These are phyloP conservation scores for Amblyraja radiata DNA, from an alignment of 2,797 vertebrate species.

Conservation along the genomic window DNA sequence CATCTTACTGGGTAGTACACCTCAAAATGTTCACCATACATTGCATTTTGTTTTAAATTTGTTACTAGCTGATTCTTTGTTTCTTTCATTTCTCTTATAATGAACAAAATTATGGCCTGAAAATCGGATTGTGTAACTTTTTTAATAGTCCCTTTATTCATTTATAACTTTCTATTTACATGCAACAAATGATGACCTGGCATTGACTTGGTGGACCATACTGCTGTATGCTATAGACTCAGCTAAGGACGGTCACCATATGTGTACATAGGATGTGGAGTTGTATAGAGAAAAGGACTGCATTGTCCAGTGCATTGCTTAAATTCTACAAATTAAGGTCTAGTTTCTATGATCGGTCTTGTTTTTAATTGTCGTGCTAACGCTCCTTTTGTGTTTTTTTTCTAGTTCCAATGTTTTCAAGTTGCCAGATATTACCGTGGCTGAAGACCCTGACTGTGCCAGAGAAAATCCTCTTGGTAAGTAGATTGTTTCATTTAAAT, in stretches of 20 bases:
- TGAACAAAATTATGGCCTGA: neutral
- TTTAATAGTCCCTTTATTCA: neutral
- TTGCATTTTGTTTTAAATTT: too few relatives aligned
- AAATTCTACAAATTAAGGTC: neutral
- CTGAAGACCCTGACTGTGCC: conserved; percentile 48
- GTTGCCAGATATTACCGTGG: conserved; percentile 58
- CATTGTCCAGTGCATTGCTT: neutral
- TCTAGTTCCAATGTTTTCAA: conserved; percentile 57
- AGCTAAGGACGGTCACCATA: neutral
- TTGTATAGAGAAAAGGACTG: neutral
- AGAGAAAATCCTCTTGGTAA: conserved; percentile 63
- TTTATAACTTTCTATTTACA: neutral
- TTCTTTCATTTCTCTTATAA: neutral
- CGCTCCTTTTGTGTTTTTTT: conserved; percentile 31
- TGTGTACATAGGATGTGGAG: neutral
- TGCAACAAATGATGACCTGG: too few relatives aligned
- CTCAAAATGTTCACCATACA: too few relatives aligned
- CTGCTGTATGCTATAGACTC: too few relatives aligned
- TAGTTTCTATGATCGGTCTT: neutral
- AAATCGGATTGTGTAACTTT: neutral
- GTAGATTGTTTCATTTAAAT: conserved; percentile 12
- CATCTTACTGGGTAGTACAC: too few relatives aligned
- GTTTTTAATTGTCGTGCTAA: neutral
- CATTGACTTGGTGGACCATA: neutral
- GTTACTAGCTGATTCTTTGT: too few relatives aligned